These are phyloP conservation scores for Meleagris gallopavo DNA, from an alignment of 2,113 vertebrate species.

Conservation along the genomic window DNA sequence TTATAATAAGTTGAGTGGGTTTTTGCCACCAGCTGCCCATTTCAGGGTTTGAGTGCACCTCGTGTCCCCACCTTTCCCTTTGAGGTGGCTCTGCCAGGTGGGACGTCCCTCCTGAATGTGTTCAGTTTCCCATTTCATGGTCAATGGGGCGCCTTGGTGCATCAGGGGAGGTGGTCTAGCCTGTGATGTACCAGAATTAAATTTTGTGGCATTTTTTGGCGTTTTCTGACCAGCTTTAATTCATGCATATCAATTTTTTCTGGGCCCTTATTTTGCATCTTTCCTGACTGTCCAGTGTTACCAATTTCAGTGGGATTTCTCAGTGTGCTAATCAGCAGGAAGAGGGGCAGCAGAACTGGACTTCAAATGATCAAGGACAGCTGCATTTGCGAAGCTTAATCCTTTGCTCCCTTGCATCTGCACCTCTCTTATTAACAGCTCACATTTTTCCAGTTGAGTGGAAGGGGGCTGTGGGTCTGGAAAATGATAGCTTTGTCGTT, in stretches of 20 bases:
- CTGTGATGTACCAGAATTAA: not conserved
- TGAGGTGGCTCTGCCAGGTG: not conserved
- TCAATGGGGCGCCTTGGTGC: not conserved
- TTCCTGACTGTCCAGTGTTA: not conserved
- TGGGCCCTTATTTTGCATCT: not conserved
- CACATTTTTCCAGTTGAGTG: not conserved
- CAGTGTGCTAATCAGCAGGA: constrained; percentile 14
- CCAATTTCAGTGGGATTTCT: constrained; percentile 36
- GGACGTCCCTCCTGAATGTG: rapidly evolving
- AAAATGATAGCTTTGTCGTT: not conserved
- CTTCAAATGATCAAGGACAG: constrained; percentile 43
- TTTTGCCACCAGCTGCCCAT: not conserved
- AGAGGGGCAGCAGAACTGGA: constrained; percentile 52
- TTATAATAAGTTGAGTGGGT: not conserved
- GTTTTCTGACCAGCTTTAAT: constrained; percentile 64
- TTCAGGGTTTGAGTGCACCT: not conserved
- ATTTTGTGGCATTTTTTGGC: not conserved
- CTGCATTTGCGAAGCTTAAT: constrained; percentile 48
- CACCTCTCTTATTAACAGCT: constrained; percentile 45
- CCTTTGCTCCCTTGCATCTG: constrained; percentile 47
- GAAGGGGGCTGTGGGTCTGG: constrained; percentile 6
- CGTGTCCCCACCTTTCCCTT: not conserved
- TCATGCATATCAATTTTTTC: not conserved
- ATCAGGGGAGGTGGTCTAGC: not conserved
- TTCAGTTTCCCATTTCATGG: not conserved